Conservation (phyloP, 2,113 vertebrate species). For the Fulica atra region DNA sequence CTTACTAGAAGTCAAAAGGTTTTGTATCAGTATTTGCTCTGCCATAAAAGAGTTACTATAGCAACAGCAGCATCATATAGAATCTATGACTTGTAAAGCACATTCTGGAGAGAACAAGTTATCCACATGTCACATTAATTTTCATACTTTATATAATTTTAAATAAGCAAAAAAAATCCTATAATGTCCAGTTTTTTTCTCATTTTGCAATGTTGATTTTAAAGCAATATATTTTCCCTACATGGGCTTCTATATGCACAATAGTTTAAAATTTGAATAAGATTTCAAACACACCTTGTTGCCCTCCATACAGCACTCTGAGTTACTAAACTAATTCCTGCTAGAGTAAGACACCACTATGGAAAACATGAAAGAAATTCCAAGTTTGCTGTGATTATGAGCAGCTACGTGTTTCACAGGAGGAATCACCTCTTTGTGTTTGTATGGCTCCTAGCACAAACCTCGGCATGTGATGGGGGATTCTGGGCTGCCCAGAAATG, state of each 20-base stretch:
- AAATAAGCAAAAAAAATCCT: conserved; percentile 16
- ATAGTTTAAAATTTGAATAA: neutral
- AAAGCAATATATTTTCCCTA: neutral
- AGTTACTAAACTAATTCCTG: neutral
- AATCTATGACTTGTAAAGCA: conserved; percentile 51
- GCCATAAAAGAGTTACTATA: conserved; percentile 65
- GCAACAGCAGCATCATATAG: conserved; percentile 64
- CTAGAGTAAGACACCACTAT: neutral
- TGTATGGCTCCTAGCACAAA: neutral
- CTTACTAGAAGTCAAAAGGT: conserved; percentile 42
- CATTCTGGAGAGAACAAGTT: conserved; percentile 44
- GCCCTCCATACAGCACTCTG: neutral
- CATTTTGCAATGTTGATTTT: conserved; percentile 16
- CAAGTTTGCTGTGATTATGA: neutral
- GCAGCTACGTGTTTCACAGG: neutral
- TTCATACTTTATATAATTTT: conserved; percentile 43
- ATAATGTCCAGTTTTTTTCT: neutral
- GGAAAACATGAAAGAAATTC: neutral
- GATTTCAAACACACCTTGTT: neutral
- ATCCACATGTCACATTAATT: conserved; percentile 52
- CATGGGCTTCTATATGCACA: neutral
- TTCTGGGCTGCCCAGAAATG: neutral
- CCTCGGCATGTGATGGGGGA: rapidly evolving
- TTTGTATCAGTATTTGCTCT: conserved; percentile 39
- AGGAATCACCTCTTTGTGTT: neutral